Percentiles rank a stretch among this genome's conserved stretches.
Evolutionary conservation across 2,797 vertebrate genomes (phyloP).

Genomic region (Capromys pilorides): DNA sequence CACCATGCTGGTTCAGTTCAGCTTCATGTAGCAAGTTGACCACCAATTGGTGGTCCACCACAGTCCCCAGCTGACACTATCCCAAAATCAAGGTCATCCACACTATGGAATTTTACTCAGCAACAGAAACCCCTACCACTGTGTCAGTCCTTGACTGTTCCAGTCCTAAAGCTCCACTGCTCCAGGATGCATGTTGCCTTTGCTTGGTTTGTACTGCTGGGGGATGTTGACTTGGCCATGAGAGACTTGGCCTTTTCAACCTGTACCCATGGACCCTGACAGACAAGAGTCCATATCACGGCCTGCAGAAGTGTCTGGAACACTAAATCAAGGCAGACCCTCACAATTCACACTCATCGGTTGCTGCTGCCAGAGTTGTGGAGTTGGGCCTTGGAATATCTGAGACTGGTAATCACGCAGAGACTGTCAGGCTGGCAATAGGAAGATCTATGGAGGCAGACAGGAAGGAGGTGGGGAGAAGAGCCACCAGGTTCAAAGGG

Average conservation of each 20-base stretch:
- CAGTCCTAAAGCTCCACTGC: neutral
- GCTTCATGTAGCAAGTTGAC: too few relatives aligned
- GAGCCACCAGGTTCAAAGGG: neutral
- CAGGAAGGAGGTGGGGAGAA: neutral
- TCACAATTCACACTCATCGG: fast-evolving
- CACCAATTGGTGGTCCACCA: too few relatives aligned
- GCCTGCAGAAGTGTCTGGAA: neutral
- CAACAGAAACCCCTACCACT: neutral
- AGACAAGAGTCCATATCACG: too few relatives aligned
- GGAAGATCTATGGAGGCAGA: neutral
- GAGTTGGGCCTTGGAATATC: neutral
- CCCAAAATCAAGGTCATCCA: neutral
- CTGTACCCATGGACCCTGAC: neutral
- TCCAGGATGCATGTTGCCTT: neutral
- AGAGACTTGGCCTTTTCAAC: neutral
- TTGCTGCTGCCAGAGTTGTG: fast-evolving
- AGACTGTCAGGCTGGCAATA: neutral
- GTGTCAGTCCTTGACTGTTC: too few relatives aligned
- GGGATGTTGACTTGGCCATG: neutral
- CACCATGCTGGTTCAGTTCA: too few relatives aligned
- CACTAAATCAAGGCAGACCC: neutral
- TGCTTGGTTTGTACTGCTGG: too few relatives aligned
- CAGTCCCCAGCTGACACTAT: neutral
- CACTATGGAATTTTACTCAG: neutral
- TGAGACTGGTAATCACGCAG: neutral